Evolutionary conservation across 2,888 invertebrate genomes (phyloP), one percentile per base, ranked within the genome.

Genomic region (Formica aserva): DNA sequence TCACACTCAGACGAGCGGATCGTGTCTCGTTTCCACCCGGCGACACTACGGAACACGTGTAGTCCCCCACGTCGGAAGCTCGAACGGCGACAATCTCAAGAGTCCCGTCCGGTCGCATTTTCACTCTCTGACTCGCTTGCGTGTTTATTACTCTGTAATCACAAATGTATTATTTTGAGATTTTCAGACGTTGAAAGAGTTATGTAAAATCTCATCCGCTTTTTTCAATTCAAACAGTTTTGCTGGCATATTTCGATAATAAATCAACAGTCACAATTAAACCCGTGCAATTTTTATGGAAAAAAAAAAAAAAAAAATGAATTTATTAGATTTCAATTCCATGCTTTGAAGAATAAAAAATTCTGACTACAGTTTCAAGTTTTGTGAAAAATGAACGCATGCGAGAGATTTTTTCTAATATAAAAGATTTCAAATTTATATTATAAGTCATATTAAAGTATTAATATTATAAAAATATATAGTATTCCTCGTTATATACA

Each of bases 11-110:
- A 66, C 97, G 96, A 0, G 99, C 99, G 55, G 97, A 96, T 67
- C 99, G 96, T 32, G 98, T 98, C 95, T 99, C 99, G 94, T 98
- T 98, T 80, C 99, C 99, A 57, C 98, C 98, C 26, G 97, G 97
- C 71, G 99, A 98, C 88, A 97, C 97, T 60, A 99, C 98, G 60
- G 97, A 96, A 94, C 99, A 99, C 63, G 97, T 97, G 95, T 99
- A 99, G 87, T 97, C 97, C 72, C 99, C 99, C 71, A 98, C 99
- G 95, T 99, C 99, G 75, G 98, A 97, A 1, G 98, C 98, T 85
- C 98, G 96, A 72, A 98, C 98, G 35, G 98, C 98, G 89, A 97
- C 97, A 89, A 99, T 98, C 94, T 97, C 97, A 89, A 99, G 95
- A 32, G 98, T 98, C 8, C 98, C 99, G 93, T 98, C 98, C 52